Percentiles rank a stretch among this genome's conserved stretches.
Conservation (phyloP, 2,888 invertebrate species). For the Ophion ventricosus region DNA sequence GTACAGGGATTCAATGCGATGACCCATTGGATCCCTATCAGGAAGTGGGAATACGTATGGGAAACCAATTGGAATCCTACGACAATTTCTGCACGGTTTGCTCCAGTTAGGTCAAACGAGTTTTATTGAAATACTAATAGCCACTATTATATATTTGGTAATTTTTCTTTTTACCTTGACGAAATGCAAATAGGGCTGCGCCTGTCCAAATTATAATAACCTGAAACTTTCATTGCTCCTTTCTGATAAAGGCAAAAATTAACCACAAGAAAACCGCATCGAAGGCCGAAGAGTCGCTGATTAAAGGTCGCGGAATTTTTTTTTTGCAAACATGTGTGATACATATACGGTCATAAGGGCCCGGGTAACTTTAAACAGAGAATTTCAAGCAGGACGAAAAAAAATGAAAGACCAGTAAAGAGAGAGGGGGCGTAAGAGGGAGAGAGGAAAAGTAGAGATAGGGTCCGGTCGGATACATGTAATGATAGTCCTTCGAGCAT, state of each 20-base stretch:
- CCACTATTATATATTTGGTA: too few relatives aligned
- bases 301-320: constrained; percentile 25
- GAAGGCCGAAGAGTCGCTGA: not conserved
- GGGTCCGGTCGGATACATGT: constrained; percentile 55
- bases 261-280: not conserved
- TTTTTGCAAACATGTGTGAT: constrained; percentile 12
- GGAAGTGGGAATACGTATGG: too few relatives aligned
- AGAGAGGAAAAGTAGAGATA: constrained; percentile 33
- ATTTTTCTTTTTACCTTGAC: not conserved
- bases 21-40: too few relatives aligned
- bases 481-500: constrained; percentile 57
- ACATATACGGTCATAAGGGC: constrained; percentile 5
- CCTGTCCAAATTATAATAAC: not conserved
- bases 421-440: too few relatives aligned
- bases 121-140: too few relatives aligned
- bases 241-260: not conserved
- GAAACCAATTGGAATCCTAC: too few relatives aligned
- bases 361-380: constrained; percentile 32
- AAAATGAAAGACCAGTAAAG: constrained; percentile 45
- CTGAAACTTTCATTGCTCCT: not conserved
- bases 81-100: too few relatives aligned
- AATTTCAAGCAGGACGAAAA: constrained; percentile 40
- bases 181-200: not conserved
- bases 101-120: too few relatives aligned
- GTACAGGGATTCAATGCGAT: too few relatives aligned